phyloP scores from a whole-genome alignment of 2,797 vertebrate genomes.

The Hapalemur alaotrensis region DNA sequence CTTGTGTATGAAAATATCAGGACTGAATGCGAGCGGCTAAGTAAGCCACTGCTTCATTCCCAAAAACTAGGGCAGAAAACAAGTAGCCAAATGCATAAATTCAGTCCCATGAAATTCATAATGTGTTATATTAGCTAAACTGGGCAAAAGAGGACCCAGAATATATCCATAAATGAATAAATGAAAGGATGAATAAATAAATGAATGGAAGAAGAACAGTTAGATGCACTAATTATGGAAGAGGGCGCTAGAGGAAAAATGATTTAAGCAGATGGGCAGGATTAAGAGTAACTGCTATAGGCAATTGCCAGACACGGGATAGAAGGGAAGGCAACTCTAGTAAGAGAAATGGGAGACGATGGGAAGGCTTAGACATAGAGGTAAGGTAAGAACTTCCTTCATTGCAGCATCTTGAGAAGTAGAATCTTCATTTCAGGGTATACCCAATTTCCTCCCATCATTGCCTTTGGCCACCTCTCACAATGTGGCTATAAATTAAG shows the following conservation, averaged over 20 bases:
- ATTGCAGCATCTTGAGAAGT: neutral
- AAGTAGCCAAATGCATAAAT: neutral
- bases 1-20: neutral
- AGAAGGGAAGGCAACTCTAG: too few species aligned
- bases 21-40: neutral
- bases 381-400: too few species aligned
- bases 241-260: fast-evolving
- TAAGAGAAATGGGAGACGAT: neutral
- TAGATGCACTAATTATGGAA: neutral
- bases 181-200: neutral
- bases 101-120: neutral
- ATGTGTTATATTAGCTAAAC: neutral
- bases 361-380: neutral
- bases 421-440: neutral
- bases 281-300: neutral
- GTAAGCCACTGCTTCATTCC: neutral
- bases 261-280: neutral
- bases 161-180: neutral
- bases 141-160: neutral
- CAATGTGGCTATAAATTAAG: neutral
- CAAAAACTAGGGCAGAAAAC: neutral
- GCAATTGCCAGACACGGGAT: too few species aligned
- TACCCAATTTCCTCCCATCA: neutral
- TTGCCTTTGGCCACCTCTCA: neutral
- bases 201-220: neutral